Evolutionary conservation across 2,797 vertebrate species (phyloP), one percentile per base, ranked within the genome.

Genomic region (Glossophaga mutica): DNA sequence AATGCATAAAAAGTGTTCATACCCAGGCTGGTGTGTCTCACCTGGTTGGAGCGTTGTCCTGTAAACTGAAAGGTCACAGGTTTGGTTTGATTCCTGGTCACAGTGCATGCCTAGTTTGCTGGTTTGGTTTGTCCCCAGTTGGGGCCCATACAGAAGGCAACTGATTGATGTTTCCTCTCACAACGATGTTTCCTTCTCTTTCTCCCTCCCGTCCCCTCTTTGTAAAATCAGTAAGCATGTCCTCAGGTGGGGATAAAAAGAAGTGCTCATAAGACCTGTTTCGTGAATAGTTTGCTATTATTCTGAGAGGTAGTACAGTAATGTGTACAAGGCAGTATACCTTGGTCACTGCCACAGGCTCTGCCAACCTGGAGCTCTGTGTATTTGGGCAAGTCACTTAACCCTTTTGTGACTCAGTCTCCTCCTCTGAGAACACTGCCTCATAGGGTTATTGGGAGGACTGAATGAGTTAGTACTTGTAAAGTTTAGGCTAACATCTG

Each of bases 311-410:
- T 26, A 81, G 24, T 74, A 78, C 8, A 46, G 44, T 50, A 48
- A 21, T 42, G 87, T 93, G 78, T 62, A 93, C 42, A 94, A 93
- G 65, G 78, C 37, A 62, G 42, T 68, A 24, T 78, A 86, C 91
- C 37, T 46, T 95, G 85, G 84, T 67, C 46, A 87, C 11, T 68
- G 46, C 46, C 46, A 77, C 34, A 91, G 46, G 59, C 83, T 94
- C 78, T 96, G 84, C 65, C 55, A 93, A 67, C 37, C 74, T 50
- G 71, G 92, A 94, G 52, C 52, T 93, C 22, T 52, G 10, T 78
- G 46, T 77, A 71, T 42, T 96, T 48, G 65, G 26, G 48, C 18
- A 94, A 96, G 67, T 91, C 48, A 68, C 16, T 71, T 79, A 94
- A 90, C 32, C 67, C 67, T 70, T 95, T 55, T 52, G 29, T 92